A percentile compares a stretch with the other conserved stretches of the same genome.
Evolutionary conservation across 2,888 invertebrate species (phyloP).

Genomic region (Meloe dianella): DNA sequence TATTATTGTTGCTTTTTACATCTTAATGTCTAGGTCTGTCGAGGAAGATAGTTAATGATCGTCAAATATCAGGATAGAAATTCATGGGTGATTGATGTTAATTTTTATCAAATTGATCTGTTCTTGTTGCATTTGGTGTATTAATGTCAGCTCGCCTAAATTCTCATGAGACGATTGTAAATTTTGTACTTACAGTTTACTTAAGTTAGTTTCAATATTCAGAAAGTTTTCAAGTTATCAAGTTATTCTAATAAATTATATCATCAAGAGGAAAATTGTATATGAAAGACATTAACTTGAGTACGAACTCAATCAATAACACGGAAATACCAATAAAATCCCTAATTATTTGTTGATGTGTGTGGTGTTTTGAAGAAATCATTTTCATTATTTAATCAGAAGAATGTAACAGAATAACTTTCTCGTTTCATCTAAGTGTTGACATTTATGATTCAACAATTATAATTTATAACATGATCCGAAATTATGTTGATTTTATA

Average conservation of each 20-base stretch:
- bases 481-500: not conserved
- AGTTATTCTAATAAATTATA: not conserved
- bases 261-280: not conserved
- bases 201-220: not conserved
- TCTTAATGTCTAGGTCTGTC: not conserved
- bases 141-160: not conserved
- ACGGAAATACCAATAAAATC: not conserved
- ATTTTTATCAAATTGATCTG: not conserved
- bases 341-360: not conserved
- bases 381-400: slow-evolving; percentile 5
- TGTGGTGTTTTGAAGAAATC: not conserved
- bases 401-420: slow-evolving; percentile 22
- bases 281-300: not conserved
- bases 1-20: not conserved
- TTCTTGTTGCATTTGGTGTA: not conserved
- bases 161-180: not conserved
- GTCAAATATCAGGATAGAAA: not conserved
- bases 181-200: not conserved
- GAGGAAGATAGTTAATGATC: not conserved
- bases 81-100: not conserved
- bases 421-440: slow-evolving; percentile 20
- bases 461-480: not conserved
- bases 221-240: not conserved
- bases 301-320: not conserved
- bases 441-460: not conserved